Percentiles rank a stretch among this genome's conserved stretches.
phyloP scores from a whole-genome alignment of 2,797 vertebrate species.

The Catostomus latipinnis region DNA sequence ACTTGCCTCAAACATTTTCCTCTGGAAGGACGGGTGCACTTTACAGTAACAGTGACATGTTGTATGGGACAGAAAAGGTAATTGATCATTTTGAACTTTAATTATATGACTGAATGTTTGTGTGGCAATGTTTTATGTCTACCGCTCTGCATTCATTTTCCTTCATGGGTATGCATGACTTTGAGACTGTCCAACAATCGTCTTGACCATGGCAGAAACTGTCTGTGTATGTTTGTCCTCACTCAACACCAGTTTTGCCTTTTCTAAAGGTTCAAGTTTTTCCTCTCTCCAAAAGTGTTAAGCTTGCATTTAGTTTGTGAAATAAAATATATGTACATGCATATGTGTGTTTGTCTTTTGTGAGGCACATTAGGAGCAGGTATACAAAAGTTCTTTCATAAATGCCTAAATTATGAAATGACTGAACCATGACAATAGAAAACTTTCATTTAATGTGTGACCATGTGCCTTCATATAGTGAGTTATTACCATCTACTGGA shows the following conservation, averaged over 20 bases:
- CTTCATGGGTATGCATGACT: conserved; percentile 34
- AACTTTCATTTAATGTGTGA: background rate
- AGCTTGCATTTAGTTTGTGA: conserved; percentile 68
- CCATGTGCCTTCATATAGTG: background rate
- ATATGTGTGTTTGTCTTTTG: conserved; percentile 32
- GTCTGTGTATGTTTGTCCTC: conserved; percentile 23
- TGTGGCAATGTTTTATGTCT: conserved; percentile 29
- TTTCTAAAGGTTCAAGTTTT: conserved; percentile 49
- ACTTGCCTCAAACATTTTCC: conserved; percentile 34
- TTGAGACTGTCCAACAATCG: background rate
- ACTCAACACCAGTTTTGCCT: conserved; percentile 63
- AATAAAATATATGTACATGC: conserved; percentile 73
- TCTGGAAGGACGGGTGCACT: conserved; percentile 3
- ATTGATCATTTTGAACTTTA: background rate
- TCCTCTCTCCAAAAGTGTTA: conserved; percentile 18
- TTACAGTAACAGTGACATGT: background rate
- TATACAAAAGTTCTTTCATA: background rate
- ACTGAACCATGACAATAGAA: background rate
- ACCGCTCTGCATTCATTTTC: background rate
- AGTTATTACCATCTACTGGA: conserved; percentile 59
- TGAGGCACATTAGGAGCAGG: background rate
- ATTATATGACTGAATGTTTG: conserved; percentile 14
- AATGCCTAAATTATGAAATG: background rate
- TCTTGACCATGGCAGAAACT: conserved; percentile 33
- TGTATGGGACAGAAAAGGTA: conserved; percentile 5